A percentile compares a stretch with the other conserved stretches of the same genome.
Conservation (phyloP, 2,888 invertebrate genomes). For the Chydorus sphaericus region DNA sequence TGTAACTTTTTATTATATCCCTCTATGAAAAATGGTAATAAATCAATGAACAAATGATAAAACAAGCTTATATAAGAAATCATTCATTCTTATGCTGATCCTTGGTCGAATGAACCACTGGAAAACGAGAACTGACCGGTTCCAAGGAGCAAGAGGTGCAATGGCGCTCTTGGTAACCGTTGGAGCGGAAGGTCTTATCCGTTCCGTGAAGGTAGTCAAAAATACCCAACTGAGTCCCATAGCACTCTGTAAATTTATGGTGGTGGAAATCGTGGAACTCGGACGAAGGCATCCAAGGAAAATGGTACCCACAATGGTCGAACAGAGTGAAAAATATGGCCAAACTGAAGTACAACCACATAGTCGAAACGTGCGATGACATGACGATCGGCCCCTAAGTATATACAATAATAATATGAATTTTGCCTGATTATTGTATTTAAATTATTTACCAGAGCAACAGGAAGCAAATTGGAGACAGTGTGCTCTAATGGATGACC, state of each 20-base stretch:
- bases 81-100: no score
- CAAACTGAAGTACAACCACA: constrained; percentile 59
- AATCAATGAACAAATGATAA: no score
- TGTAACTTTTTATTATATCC: no score
- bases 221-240: constrained; percentile 65
- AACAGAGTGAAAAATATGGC: constrained; percentile 64
- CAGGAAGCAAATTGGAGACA: constrained; percentile 59
- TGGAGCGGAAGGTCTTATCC: constrained; percentile 55
- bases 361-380: constrained; percentile 57
- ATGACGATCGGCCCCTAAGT: constrained; percentile 31
- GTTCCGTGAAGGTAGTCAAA: constrained; percentile 71
- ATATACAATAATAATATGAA: no score
- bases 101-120: no score
- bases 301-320: constrained; percentile 70
- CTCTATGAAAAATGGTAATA: no score
- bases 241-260: constrained; percentile 67
- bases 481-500: constrained; percentile 62
- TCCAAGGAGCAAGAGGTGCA: constrained; percentile 27
- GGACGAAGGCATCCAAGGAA: constrained; percentile 70
- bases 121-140: constrained; percentile 29
- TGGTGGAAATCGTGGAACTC: constrained; percentile 81
- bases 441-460: constrained; percentile 34
- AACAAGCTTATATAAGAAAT: no score
- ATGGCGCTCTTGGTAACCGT: constrained; percentile 53
- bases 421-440: no score